Conservation (phyloP, 2,888 invertebrate species). For the Habroteleia sp. region DNA sequence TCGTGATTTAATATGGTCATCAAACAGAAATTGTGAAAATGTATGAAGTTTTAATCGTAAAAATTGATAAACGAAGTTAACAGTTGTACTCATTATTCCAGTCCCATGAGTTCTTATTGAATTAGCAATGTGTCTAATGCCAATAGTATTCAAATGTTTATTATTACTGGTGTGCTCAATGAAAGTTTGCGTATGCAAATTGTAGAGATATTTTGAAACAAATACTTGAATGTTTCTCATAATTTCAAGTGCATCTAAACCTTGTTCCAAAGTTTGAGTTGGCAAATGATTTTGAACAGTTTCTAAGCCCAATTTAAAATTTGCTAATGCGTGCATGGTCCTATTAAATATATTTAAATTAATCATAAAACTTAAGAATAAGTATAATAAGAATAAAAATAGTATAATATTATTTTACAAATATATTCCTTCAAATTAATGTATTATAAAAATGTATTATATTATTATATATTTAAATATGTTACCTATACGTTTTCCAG, state of each 20-base stretch:
- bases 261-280: conserved; percentile 97
- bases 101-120: conserved; percentile 98
- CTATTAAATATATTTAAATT: conserved; percentile 79
- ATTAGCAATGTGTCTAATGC: conserved; percentile 96
- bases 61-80: conserved; percentile 96
- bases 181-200: conserved; percentile 97
- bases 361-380: neutral
- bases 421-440: too few species aligned
- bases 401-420: too few species aligned
- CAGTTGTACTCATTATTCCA: conserved; percentile 97
- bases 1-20: conserved; percentile 98
- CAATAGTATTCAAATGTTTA: conserved; percentile 96
- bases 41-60: conserved; percentile 94
- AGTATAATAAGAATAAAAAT: too few species aligned
- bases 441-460: too few species aligned
- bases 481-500: conserved; percentile 97
- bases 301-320: conserved; percentile 89
- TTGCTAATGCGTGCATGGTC: conserved; percentile 96
- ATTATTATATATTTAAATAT: too few species aligned
- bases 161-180: conserved; percentile 95
- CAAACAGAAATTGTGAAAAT: conserved; percentile 98
- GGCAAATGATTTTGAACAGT: conserved; percentile 97
- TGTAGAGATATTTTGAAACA: conserved; percentile 95
- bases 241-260: conserved; percentile 97
- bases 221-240: conserved; percentile 98